Percentiles rank a stretch among this genome's conserved stretches.
Evolutionary conservation across 92 coral and sea anemone species (phyloP).

Genomic region (Parazoanthus swiftii): DNA sequence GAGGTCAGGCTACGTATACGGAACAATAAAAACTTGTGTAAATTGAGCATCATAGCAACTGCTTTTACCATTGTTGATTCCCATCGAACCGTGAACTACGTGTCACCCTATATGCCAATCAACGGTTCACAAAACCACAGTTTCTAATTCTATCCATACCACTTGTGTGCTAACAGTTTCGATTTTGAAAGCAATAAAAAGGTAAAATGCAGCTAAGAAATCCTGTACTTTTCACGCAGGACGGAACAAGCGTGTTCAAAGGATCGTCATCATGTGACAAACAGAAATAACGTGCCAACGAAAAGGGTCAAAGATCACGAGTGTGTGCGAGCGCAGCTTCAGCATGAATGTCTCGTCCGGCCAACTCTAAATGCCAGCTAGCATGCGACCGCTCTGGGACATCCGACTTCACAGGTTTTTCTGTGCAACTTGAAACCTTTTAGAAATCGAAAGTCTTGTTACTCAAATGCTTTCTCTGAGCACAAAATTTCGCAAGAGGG

Average conservation of each 20-base stretch:
- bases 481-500: no score
- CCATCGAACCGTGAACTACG: conserved; percentile 8
- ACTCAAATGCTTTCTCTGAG: no score
- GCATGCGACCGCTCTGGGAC: no score
- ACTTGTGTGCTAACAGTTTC: background rate
- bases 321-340: no score
- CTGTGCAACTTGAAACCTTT: no score
- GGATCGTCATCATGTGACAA: no score
- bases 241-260: background rate
- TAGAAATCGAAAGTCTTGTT: no score
- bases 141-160: background rate
- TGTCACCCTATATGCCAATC: background rate
- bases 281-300: background rate
- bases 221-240: background rate
- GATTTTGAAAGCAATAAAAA: background rate
- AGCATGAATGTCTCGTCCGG: no score
- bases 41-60: conserved; percentile 11
- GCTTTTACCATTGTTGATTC: conserved; percentile 16
- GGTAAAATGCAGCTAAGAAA: background rate
- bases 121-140: background rate
- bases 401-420: no score
- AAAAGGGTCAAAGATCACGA: no score
- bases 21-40: conserved; percentile 25
- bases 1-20: conserved; percentile 22
- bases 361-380: no score